A percentile compares a stretch with the other conserved stretches of the same genome.
These are phyloP conservation scores for Apostichopus japonicus DNA, from an alignment of 35 echinoderm and acorn worm species.

Conservation along the genomic window DNA sequence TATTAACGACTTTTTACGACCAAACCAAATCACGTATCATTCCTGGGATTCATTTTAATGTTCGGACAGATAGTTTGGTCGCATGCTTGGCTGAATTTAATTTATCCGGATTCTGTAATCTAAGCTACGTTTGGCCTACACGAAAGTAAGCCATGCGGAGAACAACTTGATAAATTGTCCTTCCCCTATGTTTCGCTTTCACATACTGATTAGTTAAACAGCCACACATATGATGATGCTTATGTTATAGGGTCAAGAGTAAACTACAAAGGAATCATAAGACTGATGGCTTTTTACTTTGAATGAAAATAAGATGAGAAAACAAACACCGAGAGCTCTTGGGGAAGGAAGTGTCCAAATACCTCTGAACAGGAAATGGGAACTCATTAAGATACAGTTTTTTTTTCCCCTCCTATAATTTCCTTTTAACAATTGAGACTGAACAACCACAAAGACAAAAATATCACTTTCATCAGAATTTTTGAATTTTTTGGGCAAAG, in stretches of 20 bases:
- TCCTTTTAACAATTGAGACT: not conserved
- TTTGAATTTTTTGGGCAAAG: too few species aligned
- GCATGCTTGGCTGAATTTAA: conserved; percentile 18
- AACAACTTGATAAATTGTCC: not conserved
- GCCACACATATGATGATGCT: not conserved
- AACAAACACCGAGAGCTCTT: not conserved
- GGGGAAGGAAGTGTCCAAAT: conserved; percentile 1
- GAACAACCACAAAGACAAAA: not conserved
- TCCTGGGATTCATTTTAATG: not conserved
- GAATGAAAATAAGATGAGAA: too few species aligned
- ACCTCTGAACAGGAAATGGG: not conserved
- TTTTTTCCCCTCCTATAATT: not conserved
- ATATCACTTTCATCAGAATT: too few species aligned
- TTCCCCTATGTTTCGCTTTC: conserved; percentile 4
- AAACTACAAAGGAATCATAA: not conserved
- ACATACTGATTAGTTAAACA: conserved; percentile 7
- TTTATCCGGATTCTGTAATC: not conserved
- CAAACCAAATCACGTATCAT: too few species aligned
- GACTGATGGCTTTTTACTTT: too few species aligned
- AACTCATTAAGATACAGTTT: conserved; percentile 11
- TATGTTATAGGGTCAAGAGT: not conserved
- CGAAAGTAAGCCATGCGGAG: not conserved
- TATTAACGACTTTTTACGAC: too few species aligned
- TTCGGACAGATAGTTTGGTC: not conserved
- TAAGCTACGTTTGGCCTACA: not conserved